A percentile compares a stretch with the other conserved stretches of the same genome.
Evolutionary conservation across 2,888 invertebrate species (phyloP).

Genomic region (Tenodera sinensis): DNA sequence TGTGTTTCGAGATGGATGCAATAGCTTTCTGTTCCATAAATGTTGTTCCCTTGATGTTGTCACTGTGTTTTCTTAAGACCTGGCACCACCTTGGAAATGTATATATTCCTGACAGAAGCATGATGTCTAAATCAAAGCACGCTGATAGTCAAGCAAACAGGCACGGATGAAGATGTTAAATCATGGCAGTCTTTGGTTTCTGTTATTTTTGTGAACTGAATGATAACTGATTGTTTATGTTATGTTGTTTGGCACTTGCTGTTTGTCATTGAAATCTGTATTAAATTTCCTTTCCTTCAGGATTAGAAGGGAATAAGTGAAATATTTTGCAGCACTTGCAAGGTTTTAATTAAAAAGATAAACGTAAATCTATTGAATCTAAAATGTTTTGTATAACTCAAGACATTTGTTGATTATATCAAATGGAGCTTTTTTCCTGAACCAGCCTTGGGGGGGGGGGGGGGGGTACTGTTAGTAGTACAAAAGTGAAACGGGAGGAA

Average conservation of each 20-base stretch:
- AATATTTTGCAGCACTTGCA: not conserved
- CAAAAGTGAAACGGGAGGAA: too few species aligned
- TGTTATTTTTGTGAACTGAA: not conserved
- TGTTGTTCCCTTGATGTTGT: not conserved
- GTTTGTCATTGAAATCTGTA: not conserved
- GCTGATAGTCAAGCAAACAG: not conserved
- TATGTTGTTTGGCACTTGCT: not conserved
- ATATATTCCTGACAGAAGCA: conserved; percentile 5
- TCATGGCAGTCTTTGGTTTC: not conserved
- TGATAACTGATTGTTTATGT: not conserved
- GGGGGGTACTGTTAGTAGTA: too few species aligned
- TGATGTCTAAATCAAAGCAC: not conserved
- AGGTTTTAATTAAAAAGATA: too few species aligned
- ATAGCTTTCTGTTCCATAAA: conserved; percentile 3
- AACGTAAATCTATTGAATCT: too few species aligned
- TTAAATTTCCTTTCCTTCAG: not conserved
- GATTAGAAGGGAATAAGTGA: not conserved
- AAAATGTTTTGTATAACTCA: not conserved
- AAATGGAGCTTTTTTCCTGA: not conserved
- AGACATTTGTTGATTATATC: not conserved
- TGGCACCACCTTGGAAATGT: conserved; percentile 15
- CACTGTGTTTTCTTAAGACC: not conserved
- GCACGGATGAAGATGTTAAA: not conserved
- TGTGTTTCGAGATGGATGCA: not conserved
- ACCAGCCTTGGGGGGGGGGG: too few species aligned